Conservation (phyloP, 2,797 vertebrate genomes). For the Antrozous pallidus region DNA sequence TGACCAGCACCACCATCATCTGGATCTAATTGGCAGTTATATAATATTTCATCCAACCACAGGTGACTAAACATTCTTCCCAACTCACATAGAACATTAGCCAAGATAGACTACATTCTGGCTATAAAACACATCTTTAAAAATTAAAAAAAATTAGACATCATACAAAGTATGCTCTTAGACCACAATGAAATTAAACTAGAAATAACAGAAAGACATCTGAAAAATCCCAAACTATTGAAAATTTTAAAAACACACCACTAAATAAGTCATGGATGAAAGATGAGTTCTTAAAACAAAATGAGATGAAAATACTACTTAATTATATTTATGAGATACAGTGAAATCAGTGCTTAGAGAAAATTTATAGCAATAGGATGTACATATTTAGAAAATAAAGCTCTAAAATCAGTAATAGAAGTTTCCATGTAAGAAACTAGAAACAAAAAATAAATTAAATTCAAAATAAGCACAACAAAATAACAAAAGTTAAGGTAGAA, state of each 20-base stretch:
- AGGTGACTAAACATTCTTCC: not conserved
- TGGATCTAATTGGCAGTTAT: not conserved
- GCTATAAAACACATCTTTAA: not conserved
- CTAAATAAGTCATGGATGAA: not conserved
- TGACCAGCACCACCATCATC: not conserved
- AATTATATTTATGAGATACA: not conserved
- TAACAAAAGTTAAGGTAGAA: not conserved
- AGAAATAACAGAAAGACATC: not conserved
- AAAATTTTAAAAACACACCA: not conserved
- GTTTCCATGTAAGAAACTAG: not conserved
- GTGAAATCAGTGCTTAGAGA: not conserved
- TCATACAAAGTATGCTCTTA: not conserved
- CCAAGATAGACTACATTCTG: not conserved
- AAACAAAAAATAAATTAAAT: not conserved
- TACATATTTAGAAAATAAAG: conserved; percentile 2
- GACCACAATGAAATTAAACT: not conserved
- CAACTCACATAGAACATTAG: not conserved
- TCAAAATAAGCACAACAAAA: not conserved
- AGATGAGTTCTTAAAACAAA: not conserved
- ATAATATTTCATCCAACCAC: not conserved
- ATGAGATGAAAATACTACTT: not conserved
- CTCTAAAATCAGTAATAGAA: not conserved
- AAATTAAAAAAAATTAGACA: not conserved
- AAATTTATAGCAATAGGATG: not conserved
- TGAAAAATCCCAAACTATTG: not conserved